phyloP scores from a whole-genome alignment of 1,140 invertebrate species.

The Drosophila pruinosa region DNA sequence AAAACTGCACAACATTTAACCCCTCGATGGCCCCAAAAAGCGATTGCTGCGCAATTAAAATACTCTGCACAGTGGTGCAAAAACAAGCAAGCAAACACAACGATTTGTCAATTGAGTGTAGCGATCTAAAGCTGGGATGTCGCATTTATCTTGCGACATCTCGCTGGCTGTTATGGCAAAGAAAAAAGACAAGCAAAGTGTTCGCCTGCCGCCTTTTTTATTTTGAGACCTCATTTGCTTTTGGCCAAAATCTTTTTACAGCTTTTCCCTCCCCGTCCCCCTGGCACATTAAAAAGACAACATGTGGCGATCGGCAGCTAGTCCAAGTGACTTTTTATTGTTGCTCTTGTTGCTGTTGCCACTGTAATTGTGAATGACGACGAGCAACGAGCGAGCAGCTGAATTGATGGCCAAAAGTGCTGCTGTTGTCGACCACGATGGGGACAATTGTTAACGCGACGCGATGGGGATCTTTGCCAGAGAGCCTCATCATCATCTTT shows the following conservation, averaged over 20 bases:
- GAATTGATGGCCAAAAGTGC: constrained; percentile 34
- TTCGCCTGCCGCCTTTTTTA: constrained; percentile 10
- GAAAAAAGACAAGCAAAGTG: constrained; percentile 1
- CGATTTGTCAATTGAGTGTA: too few species aligned
- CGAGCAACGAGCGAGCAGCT: background rate
- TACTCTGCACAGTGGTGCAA: too few species aligned
- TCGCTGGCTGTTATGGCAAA: too few species aligned
- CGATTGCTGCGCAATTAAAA: too few species aligned
- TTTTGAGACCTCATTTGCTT: constrained; percentile 65
- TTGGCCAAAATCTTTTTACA: constrained; percentile 68
- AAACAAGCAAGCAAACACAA: too few species aligned
- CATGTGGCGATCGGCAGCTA: constrained; percentile 61
- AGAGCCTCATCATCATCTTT: background rate
- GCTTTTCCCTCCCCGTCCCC: constrained; percentile 51
- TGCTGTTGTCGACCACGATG: constrained; percentile 12
- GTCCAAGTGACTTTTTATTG: constrained; percentile 41
- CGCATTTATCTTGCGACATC: background rate
- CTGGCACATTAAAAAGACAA: constrained; percentile 70
- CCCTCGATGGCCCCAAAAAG: too few species aligned
- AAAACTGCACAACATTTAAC: constrained; percentile 47
- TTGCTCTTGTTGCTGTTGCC: constrained; percentile 26
- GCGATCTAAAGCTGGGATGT: too few species aligned
- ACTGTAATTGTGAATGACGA: constrained; percentile 65
- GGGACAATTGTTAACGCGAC: constrained; percentile 60
- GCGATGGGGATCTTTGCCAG: constrained; percentile 1